Base-by-base conservation (phyloP, 2,888 invertebrate species). In the Athetis lepigone region DNA sequence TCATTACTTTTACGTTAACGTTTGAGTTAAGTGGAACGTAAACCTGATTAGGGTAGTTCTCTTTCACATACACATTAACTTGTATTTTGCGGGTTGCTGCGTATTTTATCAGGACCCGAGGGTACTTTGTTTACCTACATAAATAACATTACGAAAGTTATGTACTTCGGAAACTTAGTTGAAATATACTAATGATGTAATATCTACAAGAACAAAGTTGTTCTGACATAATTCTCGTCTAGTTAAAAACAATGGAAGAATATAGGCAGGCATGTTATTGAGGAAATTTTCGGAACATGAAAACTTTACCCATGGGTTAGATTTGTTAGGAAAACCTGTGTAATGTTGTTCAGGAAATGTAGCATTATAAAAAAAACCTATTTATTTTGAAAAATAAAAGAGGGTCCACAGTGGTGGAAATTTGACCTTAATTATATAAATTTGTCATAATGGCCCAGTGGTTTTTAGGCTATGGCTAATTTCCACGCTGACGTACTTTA, bases 101-200 rank as follows among this genome's bases (percentile, higher is more conserved):
- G 68, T 75, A 75, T 72, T 77, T 70, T 74, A 71, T 67, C 58
- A 75, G 70, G 73, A 67, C 72, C 60, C 67, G 37, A 62, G 66
- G 75, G 66, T 68, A 71, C 58, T 69, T 63, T 68, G 66, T 68
- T 66, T 73, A 75, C 69, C 71, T 66, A 72, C 74, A 72, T 81
- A 72, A 81, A 80, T 70, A 80, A 75, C 71, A 66, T 75, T 80
- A 75, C 49, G 27, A 54, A 73, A 81, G 82, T 81, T 75, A 66
- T 66, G 66, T 78, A 58, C 67, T 75, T 71, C 51, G 52, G 25
- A 59, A 79, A 77, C 70, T 80, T 71, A 65, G 72, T 79, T 69
- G 66, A 70, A 79, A 78, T 75, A 62, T 73, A 75, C 78, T 77
- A 80, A 80, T 75, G 67, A 70, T 50, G 50, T 67, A 70, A 67